These are phyloP conservation scores for Portevinia maculata DNA, from an alignment of 2,888 invertebrate species.

Conservation along the genomic window DNA sequence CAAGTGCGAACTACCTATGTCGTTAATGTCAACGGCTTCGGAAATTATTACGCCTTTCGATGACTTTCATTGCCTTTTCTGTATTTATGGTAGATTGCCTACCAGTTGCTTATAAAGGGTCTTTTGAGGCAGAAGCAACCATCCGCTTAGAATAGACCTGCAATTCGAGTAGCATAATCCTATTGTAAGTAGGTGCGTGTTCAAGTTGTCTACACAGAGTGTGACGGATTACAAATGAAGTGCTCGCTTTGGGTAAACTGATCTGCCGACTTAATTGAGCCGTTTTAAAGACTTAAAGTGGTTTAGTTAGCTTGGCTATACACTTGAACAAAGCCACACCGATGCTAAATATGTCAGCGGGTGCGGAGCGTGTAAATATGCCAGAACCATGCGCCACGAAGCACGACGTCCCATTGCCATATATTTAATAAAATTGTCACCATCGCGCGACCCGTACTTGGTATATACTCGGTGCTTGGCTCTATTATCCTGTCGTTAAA, in stretches of 20 bases:
- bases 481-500: slow-evolving; percentile 71
- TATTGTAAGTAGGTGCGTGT: slow-evolving; percentile 32
- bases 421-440: slow-evolving; percentile 72
- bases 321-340: slow-evolving; percentile 20
- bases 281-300: slow-evolving; percentile 60
- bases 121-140: slow-evolving; percentile 13
- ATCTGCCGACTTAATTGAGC: slow-evolving; percentile 56
- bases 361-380: slow-evolving; percentile 69
- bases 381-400: slow-evolving; percentile 49
- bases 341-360: slow-evolving; percentile 70
- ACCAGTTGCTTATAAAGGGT: slow-evolving; percentile 60
- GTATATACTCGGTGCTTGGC: slow-evolving; percentile 41
- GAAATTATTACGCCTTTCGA: slow-evolving; percentile 68
- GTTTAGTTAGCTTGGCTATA: slow-evolving; percentile 23
- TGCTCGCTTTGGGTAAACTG: slow-evolving; percentile 27
- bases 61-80: slow-evolving; percentile 67
- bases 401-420: slow-evolving; percentile 73
- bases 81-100: slow-evolving; percentile 69
- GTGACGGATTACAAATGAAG: slow-evolving; percentile 47
- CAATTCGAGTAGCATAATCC: slow-evolving; percentile 56
- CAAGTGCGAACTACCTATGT: slow-evolving; percentile 54
- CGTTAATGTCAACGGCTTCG: slow-evolving; percentile 64
- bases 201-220: slow-evolving; percentile 21
- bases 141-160: slow-evolving; percentile 20
- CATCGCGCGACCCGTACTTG: slow-evolving; percentile 33